Percentiles rank a stretch among this genome's conserved stretches.
Evolutionary conservation across 2,113 vertebrate genomes (phyloP).

Genomic region (Microcebus ravelobensis): DNA sequence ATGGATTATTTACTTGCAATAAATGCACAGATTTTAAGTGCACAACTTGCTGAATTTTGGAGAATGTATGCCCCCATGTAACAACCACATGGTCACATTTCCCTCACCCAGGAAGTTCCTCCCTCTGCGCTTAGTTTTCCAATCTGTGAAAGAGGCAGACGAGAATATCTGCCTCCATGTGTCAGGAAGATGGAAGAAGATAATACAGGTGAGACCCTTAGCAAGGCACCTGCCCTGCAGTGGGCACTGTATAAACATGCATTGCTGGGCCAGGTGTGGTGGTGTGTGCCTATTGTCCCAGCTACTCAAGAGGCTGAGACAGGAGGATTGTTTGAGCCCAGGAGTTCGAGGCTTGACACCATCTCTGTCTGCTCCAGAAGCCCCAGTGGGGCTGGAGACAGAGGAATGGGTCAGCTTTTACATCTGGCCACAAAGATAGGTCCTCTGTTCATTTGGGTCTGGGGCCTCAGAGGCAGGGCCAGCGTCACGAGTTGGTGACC

Average conservation of each 20-base stretch:
- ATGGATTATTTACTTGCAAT: background rate
- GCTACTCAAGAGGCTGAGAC: too few species aligned
- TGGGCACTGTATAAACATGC: fast-evolving
- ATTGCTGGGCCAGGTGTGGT: too few species aligned
- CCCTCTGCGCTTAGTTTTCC: background rate
- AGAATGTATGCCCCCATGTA: fast-evolving
- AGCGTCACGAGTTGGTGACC: background rate
- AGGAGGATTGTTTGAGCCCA: too few species aligned
- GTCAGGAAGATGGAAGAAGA: background rate
- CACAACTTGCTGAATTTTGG: background rate
- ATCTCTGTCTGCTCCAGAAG: background rate
- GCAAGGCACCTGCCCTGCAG: background rate
- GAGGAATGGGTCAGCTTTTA: background rate
- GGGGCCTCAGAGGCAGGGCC: background rate
- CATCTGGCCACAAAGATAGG: background rate
- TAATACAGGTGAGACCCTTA: background rate
- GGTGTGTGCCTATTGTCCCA: too few species aligned
- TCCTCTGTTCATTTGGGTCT: background rate
- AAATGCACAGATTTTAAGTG: background rate
- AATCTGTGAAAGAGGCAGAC: background rate
- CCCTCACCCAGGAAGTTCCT: background rate
- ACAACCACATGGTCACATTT: background rate
- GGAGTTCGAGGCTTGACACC: background rate
- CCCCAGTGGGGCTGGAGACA: background rate
- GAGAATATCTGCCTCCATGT: background rate